These are phyloP conservation scores for Drosophila subpulchrella DNA, from an alignment of 1,140 invertebrate genomes.

Conservation along the genomic window DNA sequence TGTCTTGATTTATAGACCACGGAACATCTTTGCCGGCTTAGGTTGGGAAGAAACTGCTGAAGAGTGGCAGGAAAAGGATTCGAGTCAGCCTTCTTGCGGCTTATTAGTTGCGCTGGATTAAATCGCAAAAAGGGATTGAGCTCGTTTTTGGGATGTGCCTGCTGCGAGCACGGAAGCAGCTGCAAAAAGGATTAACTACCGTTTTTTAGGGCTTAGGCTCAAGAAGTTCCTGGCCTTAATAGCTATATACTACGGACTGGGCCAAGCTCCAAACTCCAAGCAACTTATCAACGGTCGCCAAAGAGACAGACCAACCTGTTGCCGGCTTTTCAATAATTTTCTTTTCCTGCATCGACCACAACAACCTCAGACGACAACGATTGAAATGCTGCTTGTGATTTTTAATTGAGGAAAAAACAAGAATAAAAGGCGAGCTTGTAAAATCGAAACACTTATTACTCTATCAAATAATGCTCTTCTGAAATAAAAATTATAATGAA, in stretches of 20 bases:
- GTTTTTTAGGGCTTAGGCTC: constrained; percentile 1
- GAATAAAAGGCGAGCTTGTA: constrained; percentile 5
- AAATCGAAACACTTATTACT: constrained; percentile 10
- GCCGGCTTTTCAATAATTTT: constrained; percentile 71
- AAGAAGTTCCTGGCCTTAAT: not conserved
- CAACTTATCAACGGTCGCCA: constrained; percentile 43
- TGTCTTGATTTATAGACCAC: constrained; percentile 64
- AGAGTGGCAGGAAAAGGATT: constrained; percentile 65
- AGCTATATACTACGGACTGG: not conserved
- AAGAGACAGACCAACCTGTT: constrained; percentile 53
- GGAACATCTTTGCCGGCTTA: constrained; percentile 58
- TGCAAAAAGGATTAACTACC: constrained; percentile 39
- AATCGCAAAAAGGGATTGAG: constrained; percentile 59
- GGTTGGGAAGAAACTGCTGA: constrained; percentile 13
- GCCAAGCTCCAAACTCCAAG: constrained; percentile 9
- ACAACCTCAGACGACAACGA: constrained; percentile 42
- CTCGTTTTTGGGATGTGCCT: constrained; percentile 23
- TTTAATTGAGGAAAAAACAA: constrained; percentile 76
- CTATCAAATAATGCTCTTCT: not conserved
- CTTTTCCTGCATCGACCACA: constrained; percentile 61
- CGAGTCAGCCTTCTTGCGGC: constrained; percentile 66
- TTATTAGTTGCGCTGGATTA: constrained; percentile 80
- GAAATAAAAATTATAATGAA: not conserved
- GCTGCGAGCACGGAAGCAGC: constrained; percentile 65
- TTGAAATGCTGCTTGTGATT: constrained; percentile 75